Percentiles rank a stretch among this genome's conserved stretches.
phyloP scores from a whole-genome alignment of 2,797 vertebrate species.

The Scolopax rusticola region DNA sequence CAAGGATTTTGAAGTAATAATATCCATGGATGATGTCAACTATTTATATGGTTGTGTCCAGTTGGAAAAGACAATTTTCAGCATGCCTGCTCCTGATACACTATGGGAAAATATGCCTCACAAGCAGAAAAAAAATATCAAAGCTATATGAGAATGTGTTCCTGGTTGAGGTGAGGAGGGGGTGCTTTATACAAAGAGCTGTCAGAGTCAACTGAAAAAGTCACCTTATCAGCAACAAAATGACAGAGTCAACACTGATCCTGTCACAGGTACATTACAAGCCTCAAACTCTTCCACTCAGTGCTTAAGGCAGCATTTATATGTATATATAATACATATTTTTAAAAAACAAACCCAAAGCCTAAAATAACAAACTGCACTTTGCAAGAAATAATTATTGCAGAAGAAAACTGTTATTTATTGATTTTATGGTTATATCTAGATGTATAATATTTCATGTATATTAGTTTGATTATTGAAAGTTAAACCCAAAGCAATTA shows the following conservation, averaged over 20 bases:
- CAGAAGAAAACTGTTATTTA: not conserved
- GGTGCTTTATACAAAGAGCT: not conserved
- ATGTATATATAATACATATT: not conserved
- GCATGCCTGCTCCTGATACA: not conserved
- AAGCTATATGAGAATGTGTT: not conserved
- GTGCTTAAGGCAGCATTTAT: not conserved
- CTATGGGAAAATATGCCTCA: not conserved
- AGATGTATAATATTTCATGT: not conserved
- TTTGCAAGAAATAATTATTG: not conserved
- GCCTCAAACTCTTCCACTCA: not conserved
- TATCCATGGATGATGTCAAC: not conserved
- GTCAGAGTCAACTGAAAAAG: conserved; percentile 3
- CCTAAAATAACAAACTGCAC: not conserved
- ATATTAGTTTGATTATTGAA: not conserved
- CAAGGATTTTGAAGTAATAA: conserved; percentile 13
- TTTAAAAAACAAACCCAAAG: not conserved
- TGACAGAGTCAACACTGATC: not conserved
- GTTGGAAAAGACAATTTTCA: conserved; percentile 53
- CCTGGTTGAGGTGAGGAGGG: not conserved
- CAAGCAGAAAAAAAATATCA: conserved; percentile 51
- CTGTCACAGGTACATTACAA: not conserved
- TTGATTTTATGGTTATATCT: not conserved
- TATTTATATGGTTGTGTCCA: conserved; percentile 1
- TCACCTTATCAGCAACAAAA: not conserved
- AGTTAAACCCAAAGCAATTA: not conserved